Base-by-base conservation (phyloP, 2,797 vertebrate species). In the Mormyrops attenuatus region DNA sequence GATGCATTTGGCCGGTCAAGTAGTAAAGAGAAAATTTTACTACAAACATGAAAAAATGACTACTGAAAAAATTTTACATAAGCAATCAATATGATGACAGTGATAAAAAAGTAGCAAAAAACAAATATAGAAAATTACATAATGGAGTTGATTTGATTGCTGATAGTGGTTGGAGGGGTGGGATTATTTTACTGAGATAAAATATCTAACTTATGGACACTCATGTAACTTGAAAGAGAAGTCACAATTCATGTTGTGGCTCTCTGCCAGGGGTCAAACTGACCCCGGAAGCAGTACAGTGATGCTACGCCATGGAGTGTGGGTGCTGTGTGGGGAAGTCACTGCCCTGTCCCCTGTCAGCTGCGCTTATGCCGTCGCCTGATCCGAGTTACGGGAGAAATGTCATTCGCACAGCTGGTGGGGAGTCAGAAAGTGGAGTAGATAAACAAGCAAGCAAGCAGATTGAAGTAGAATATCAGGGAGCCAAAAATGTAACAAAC, bases 401-500 rank as follows among this genome's bases (percentile, higher is more conserved):
- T 66, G 87, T 53, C 88, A 34, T n/a, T 63, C n/a, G 15, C 52
- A 49, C n/a, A 20, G 11, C 52, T 85, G 88, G 26, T n/a, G 8
- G 55, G 88, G 53, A 57, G 26, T 84, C n/a, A 80, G 50, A 50
- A 85, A 50, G 49, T n/a, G n/a, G 41, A 84, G 77, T 41, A 47
- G 17, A 34, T 66, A 80, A n/a, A 60, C 38, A 84, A 55, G 41
- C 38, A 89, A 52, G 80, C n/a, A 88, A 26, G 55, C 38, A 60
- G 77, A 57, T 52, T 11, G 73, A 38, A 89, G 22, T 22, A 34
- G 55, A 80, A 89, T 77, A 89, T 89, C 88, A 89, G 88, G 15
- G 88, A 57, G 73, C 30, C 30, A 30, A 50, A 73, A 82, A 34
- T 52, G 17, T 53, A 57, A n/a, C 53, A 84, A 26, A 89, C 73